These are phyloP conservation scores for Carcharodon carcharias DNA, from an alignment of 2,797 vertebrate species.

Conservation along the genomic window DNA sequence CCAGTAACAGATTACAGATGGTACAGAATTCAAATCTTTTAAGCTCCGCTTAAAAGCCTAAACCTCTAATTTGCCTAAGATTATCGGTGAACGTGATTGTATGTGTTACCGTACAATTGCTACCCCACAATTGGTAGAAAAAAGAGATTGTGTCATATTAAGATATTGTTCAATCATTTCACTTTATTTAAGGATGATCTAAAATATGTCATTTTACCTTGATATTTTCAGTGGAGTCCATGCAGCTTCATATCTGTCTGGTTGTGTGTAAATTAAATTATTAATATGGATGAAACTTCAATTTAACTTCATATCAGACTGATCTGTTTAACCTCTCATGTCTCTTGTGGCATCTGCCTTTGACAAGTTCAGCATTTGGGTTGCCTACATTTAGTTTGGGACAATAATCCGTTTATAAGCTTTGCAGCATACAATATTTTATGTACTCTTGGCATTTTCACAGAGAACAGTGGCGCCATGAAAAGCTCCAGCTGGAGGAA, in stretches of 20 bases:
- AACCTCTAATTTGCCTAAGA: neutral
- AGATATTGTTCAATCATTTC: neutral
- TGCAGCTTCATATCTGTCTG: neutral
- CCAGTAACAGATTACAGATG: neutral
- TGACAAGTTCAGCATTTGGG: neutral
- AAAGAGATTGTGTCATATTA: neutral
- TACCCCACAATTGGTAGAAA: neutral
- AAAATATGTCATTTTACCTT: neutral
- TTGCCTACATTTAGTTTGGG: neutral
- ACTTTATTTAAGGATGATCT: neutral
- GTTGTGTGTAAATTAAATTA: neutral
- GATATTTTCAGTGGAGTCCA: neutral
- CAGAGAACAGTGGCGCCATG: slow-evolving; percentile 6
- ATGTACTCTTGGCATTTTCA: slow-evolving; percentile 9
- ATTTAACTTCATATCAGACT: neutral
- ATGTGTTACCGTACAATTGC: neutral
- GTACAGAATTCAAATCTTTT: neutral
- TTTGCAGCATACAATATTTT: neutral
- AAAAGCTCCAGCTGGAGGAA: slow-evolving; percentile 11
- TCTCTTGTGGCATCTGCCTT: neutral
- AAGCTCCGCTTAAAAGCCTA: neutral
- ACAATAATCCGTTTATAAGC: neutral
- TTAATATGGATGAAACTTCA: neutral
- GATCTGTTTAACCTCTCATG: neutral
- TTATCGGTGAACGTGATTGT: neutral